Base-by-base conservation (phyloP, 1,140 invertebrate genomes). In the Bombus cullumanus region DNA sequence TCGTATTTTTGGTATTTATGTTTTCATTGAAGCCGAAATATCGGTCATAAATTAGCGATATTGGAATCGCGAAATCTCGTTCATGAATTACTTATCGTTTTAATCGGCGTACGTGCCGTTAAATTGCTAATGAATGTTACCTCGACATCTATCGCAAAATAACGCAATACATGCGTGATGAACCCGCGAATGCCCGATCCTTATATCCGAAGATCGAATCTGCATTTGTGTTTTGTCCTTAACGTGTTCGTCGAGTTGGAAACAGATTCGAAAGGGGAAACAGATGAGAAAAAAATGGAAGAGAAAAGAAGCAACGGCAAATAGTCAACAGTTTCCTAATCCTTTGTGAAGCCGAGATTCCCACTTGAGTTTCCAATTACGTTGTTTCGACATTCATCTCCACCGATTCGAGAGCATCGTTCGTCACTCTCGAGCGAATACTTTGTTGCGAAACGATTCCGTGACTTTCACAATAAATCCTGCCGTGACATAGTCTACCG, bases 1-100 rank as follows among this genome's bases (percentile, higher is more conserved):
- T 47, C 12, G 41, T 31, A 53, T 15, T 81, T 57, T 75, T 25
- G 3, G 15, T 57, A n/a, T 76, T 74, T 43, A 18, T 15, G 71
- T 43, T 47, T 62, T 34, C 80, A 25, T 81, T 43, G 62, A 85
- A 77, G 66, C 28, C 69, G 43, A 39, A 75, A 59, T 28, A 28
- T 47, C 6, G 62, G 18, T 39, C 62, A 59, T 89, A 82, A 89
- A 89, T 89, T 75, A 62, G 18, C 57, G 31, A 81, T 64, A 69
- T 89, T 62, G 43, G 10, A 57, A 76, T 80, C 53, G 76, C 59
- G 62, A 80, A 81, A 81, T 64, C 39, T 81, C 68, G 64, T 83
- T 78, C 59, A 71, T 86, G 79, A 86, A 89, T 89, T 89, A 89
- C 25, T 80, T 83, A 68, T 72, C 66, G 79, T 68, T 72, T 81